Conservation (phyloP, 2,888 invertebrate species). For the Chrysolina oricalcia region DNA sequence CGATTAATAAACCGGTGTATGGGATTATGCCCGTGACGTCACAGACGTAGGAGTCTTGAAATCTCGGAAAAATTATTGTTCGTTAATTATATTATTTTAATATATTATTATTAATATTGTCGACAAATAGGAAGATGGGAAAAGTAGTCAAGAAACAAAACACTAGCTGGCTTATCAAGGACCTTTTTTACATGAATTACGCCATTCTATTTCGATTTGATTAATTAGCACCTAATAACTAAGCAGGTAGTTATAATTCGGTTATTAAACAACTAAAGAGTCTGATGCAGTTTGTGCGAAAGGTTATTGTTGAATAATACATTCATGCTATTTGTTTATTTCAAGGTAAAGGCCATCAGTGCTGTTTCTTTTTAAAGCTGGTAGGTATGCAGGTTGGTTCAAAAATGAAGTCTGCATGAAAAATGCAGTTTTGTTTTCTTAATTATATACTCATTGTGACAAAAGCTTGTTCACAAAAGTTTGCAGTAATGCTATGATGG, state of each 20-base stretch:
- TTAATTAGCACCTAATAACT: neutral
- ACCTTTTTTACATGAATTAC: neutral
- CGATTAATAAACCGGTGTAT: too few relatives aligned
- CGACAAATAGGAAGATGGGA: neutral
- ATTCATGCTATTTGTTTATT: neutral
- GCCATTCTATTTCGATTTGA: neutral
- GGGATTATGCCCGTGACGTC: too few relatives aligned
- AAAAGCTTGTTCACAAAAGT: too few relatives aligned
- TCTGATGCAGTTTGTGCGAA: neutral
- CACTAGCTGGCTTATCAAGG: neutral
- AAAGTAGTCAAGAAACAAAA: neutral
- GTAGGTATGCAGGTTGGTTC: neutral
- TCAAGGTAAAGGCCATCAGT: slow-evolving; percentile 1
- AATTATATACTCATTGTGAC: too few relatives aligned
- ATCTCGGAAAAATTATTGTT: too few relatives aligned
- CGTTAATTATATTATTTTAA: too few relatives aligned
- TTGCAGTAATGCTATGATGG: too few relatives aligned
- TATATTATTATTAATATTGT: too few relatives aligned
- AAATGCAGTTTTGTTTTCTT: too few relatives aligned
- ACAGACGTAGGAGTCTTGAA: too few relatives aligned
- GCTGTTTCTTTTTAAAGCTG: neutral
- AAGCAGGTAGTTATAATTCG: slow-evolving; percentile 1
- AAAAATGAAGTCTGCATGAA: too few relatives aligned
- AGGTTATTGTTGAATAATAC: slow-evolving; percentile 1
- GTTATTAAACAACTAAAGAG: neutral